Conservation (phyloP, 2,888 invertebrate species). For the Pyrrhosoma nymphula region DNA sequence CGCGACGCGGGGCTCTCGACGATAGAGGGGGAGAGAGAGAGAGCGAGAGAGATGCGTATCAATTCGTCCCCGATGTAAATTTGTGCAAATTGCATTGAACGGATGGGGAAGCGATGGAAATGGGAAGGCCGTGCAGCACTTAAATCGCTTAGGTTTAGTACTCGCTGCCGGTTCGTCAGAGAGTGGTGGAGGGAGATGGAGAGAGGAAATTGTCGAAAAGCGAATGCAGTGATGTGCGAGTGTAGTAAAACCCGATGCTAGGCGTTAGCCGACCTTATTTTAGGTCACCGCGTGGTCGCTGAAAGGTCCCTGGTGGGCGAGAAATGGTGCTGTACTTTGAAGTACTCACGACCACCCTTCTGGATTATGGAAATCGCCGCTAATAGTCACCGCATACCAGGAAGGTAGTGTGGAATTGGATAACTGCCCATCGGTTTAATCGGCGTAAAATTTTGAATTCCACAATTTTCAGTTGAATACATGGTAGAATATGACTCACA, state of each 20-base stretch:
- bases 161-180: neutral
- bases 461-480: too few relatives aligned
- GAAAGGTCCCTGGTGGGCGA: neutral
- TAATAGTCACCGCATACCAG: neutral
- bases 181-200: neutral
- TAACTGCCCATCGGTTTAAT: neutral
- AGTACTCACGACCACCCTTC: neutral
- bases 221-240: neutral
- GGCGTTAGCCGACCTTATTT: neutral
- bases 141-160: neutral
- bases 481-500: too few relatives aligned
- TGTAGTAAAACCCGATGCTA: neutral
- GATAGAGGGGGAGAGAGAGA: neutral
- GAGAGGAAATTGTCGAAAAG: neutral
- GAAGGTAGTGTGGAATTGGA: neutral
- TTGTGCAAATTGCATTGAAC: neutral
- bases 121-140: neutral
- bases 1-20: too few relatives aligned
- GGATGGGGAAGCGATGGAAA: neutral
- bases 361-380: neutral
- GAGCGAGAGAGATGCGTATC: neutral
- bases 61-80: neutral
- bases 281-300: neutral
- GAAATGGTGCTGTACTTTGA: neutral
- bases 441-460: neutral